These are phyloP conservation scores for Himantopus leucocephalus DNA, from an alignment of 2,113 vertebrate genomes.

Conservation along the genomic window DNA sequence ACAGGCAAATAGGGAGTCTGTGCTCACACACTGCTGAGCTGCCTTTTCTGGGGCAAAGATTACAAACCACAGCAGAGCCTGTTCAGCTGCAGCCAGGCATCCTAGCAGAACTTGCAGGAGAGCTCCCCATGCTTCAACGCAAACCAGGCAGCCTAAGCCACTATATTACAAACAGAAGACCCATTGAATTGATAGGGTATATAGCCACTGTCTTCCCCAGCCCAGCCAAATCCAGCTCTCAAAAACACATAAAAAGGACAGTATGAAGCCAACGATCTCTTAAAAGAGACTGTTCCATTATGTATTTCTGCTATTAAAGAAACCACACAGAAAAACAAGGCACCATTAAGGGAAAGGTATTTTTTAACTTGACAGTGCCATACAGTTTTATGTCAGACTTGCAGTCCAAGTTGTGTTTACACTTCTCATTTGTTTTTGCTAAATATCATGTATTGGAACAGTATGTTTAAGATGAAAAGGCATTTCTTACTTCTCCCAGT, in stretches of 20 bases:
- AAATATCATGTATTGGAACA: neutral
- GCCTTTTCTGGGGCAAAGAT: neutral
- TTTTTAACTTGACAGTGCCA: neutral
- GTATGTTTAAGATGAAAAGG: neutral
- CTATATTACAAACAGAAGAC: neutral
- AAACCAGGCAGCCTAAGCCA: neutral
- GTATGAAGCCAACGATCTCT: neutral
- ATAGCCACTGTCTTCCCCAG: neutral
- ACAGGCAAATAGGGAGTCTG: neutral
- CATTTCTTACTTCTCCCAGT: neutral
- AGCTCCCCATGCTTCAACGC: neutral
- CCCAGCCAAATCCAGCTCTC: neutral
- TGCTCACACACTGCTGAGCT: neutral
- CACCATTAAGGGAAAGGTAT: neutral
- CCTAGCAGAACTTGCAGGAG: neutral
- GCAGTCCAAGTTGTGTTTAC: neutral
- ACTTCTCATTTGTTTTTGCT: neutral
- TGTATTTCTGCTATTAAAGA: neutral
- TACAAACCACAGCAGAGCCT: neutral
- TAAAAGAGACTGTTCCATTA: neutral
- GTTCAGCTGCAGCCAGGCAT: neutral
- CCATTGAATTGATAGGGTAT: neutral
- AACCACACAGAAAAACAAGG: neutral
- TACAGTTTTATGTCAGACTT: neutral
- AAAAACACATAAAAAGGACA: neutral